Base-by-base conservation (phyloP, 2,888 invertebrate genomes). In the Abrostola tripartita region DNA sequence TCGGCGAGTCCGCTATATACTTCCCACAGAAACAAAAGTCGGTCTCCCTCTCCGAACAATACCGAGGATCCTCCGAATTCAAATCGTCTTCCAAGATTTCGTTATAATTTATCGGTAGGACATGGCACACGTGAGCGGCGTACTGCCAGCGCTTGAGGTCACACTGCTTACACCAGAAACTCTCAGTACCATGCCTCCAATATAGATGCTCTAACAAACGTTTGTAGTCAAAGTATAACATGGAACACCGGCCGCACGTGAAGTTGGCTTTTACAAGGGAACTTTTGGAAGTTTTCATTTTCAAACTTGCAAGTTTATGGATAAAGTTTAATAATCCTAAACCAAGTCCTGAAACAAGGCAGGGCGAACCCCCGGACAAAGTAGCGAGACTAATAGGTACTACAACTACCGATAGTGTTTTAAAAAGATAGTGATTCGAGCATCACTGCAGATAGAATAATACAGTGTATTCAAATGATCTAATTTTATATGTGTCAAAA, bases 111-210 rank as follows among this genome's bases (percentile, higher is more conserved):
- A 86, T 87, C 0, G 92, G 92, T 8, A 92, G 76, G 0, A 90
- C 84, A 77, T 88, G 73, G 68, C 92, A 93, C 11, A 84, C 61
- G 76, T 92, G 92, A 6, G 78, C 79, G 0, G 92, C 91, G 65
- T 83, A 90, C 1, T 49, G 65, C 92, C 92, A 93, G 8, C 82
- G 82, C 67, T 84, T 89, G 42, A 90, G 41, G 0, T 79, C 75
- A 37, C 92, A 92, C 50, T 75, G 65, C 8, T 78, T 79, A 71
- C 92, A 93, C 72, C 70, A 77, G 7, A 68, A 52, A 57, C 90
- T 91, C 69, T 92, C 90, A 0, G 91, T 92, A 6, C 91, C 92
- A 64, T 92, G 92, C 6, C 88, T 82, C 91, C 91, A 92, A 70
- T 87, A 92, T 36, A 93, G 72, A 74, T 93, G 92, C 65, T 88